phyloP scores from a whole-genome alignment of 2,113 vertebrate species.

The Caloenas nicobarica region DNA sequence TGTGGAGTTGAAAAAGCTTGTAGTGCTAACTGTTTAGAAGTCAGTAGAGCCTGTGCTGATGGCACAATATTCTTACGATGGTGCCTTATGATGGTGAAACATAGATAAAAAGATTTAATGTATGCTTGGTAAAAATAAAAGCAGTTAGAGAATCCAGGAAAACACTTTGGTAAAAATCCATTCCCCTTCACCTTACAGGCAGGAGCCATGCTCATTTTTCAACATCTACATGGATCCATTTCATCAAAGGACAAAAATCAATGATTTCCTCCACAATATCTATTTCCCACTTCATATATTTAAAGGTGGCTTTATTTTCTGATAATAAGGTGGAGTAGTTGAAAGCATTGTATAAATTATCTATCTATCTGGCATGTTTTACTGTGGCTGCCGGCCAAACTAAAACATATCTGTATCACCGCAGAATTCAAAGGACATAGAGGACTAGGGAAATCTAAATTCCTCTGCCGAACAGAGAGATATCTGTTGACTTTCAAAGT shows the following conservation, averaged over 20 bases:
- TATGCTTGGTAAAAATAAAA: not conserved
- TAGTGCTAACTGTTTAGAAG: not conserved
- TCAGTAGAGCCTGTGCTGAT: not conserved
- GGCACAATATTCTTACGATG: not conserved
- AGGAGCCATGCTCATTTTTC: not conserved
- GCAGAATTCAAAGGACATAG: not conserved
- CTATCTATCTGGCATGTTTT: not conserved
- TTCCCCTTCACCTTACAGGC: not conserved
- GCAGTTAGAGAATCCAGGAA: not conserved
- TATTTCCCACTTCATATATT: not conserved
- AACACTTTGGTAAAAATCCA: not conserved
- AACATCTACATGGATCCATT: not conserved
- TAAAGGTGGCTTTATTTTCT: not conserved
- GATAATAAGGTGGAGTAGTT: not conserved
- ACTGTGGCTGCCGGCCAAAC: not conserved
- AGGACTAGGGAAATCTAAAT: not conserved
- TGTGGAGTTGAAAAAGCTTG: not conserved
- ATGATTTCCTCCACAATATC: not conserved
- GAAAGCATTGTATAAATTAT: not conserved
- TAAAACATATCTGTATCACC: not conserved
- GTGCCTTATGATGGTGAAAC: not conserved
- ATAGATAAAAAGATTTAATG: not conserved
- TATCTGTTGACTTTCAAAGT: not conserved
- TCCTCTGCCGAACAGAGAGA: not conserved
- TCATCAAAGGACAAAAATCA: not conserved